phyloP scores from a whole-genome alignment of 2,797 vertebrate species.

The Sebastes hubbsi region DNA sequence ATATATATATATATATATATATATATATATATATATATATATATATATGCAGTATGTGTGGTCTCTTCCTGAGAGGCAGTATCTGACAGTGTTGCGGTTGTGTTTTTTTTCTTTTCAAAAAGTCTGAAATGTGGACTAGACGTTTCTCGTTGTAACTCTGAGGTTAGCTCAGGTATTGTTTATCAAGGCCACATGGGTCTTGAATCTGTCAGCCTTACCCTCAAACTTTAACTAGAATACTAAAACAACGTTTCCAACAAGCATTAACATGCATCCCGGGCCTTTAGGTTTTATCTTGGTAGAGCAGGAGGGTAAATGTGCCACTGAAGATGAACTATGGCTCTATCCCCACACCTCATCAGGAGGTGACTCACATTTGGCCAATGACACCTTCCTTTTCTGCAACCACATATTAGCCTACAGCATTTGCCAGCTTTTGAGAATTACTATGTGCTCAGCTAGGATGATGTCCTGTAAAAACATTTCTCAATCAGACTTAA shows the following conservation, averaged over 20 bases:
- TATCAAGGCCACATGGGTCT: neutral
- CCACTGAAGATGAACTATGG: conserved; percentile 21
- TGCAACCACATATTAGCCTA: neutral
- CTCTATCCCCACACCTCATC: conserved; percentile 10
- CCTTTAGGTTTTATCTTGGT: conserved; percentile 21
- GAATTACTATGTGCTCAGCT: neutral
- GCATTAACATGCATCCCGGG: conserved; percentile 14
- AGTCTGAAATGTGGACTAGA: neutral
- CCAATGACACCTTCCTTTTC: neutral
- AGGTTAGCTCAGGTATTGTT: conserved; percentile 5
- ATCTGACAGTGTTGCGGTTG: neutral
- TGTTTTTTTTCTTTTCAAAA: neutral
- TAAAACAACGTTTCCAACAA: conserved; percentile 5
- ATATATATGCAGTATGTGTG: neutral
- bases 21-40: too few relatives aligned
- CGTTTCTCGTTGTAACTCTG: neutral
- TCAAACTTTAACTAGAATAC: conserved; percentile 17
- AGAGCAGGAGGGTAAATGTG: conserved; percentile 28
- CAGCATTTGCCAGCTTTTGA: neutral
- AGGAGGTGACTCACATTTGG: conserved; percentile 19
- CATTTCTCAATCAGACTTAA: neutral
- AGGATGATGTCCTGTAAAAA: neutral
- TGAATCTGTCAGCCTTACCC: neutral
- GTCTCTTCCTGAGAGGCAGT: neutral
- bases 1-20: neutral